A percentile compares a stretch with the other conserved stretches of the same genome.
phyloP scores from a whole-genome alignment of 2,797 vertebrate genomes.

The Rhinichthys osculus region DNA sequence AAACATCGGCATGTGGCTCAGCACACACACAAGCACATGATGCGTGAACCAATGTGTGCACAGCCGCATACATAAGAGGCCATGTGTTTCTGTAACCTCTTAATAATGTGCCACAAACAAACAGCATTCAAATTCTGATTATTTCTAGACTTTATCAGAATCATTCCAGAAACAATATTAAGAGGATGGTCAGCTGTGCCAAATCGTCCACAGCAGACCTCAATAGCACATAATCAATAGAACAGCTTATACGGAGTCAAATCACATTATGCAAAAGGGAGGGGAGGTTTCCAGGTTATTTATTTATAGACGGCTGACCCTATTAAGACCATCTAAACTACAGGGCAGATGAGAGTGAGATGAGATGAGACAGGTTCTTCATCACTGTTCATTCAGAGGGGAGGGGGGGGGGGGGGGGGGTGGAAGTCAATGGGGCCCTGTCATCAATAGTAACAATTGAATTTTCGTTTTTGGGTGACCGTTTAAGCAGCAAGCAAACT shows the following conservation, averaged over 20 bases:
- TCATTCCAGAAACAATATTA: not conserved
- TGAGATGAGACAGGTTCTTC: conserved; percentile 14
- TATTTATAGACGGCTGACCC: conserved; percentile 18
- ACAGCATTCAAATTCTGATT: not conserved
- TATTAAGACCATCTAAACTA: not conserved
- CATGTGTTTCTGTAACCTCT: not conserved
- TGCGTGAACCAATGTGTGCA: conserved; percentile 13
- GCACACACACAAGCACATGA: conserved; percentile 14
- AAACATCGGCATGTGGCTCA: conserved; percentile 22
- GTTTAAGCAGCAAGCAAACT: not conserved
- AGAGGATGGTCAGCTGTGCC: not conserved
- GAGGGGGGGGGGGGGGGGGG: not conserved
- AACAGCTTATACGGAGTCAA: not conserved
- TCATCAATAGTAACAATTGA: too few relatives aligned
- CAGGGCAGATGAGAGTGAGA: not conserved
- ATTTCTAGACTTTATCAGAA: not conserved
- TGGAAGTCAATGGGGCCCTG: too few relatives aligned
- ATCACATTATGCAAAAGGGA: not conserved
- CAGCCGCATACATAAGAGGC: conserved; percentile 5
- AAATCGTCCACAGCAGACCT: not conserved
- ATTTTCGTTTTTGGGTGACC: too few relatives aligned
- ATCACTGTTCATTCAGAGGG: conserved; percentile 10
- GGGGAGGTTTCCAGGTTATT: not conserved
- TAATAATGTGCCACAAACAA: conserved; percentile 13
- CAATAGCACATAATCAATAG: conserved; percentile 19